A percentile compares a stretch with the other conserved stretches of the same genome.
phyloP scores from a whole-genome alignment of 2,888 invertebrate species.

The Cybosia mesomella region DNA sequence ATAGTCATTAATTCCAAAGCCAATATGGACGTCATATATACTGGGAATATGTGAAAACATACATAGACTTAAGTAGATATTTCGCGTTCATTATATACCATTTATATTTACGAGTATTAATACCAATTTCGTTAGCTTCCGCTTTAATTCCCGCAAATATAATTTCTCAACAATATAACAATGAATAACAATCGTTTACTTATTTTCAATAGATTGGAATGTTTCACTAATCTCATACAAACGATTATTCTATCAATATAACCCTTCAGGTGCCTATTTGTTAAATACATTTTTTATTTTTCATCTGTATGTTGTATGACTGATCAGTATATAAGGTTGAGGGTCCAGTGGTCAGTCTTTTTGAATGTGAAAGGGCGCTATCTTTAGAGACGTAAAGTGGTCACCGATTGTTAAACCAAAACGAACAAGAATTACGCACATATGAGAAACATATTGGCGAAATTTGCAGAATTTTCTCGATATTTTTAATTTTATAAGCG shows the following conservation, averaged over 20 bases:
- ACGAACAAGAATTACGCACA: background rate
- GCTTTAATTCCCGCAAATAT: background rate
- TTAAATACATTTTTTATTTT: background rate
- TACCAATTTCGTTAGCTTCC: background rate
- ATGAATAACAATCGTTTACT: background rate
- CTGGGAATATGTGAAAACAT: background rate
- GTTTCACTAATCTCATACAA: conserved; percentile 51
- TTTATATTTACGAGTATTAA: background rate
- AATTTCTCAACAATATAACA: background rate
- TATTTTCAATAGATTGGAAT: conserved; percentile 59
- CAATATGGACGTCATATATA: background rate
- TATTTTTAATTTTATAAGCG: background rate
- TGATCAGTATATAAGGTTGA: too few relatives aligned
- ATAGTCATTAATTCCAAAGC: background rate
- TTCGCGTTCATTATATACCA: conserved; percentile 1
- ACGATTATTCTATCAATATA: background rate
- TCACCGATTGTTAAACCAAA: conserved; percentile 30
- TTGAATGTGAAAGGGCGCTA: conserved; percentile 34
- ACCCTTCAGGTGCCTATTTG: background rate
- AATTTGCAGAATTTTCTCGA: background rate
- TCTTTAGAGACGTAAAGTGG: conserved; percentile 36
- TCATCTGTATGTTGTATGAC: too few relatives aligned
- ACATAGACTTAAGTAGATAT: background rate
- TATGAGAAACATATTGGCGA: conserved; percentile 6
- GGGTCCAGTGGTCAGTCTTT: conserved; percentile 57